These are phyloP conservation scores for Tragelaphus oryx DNA, from an alignment of 2,797 vertebrate species.

Conservation along the genomic window DNA sequence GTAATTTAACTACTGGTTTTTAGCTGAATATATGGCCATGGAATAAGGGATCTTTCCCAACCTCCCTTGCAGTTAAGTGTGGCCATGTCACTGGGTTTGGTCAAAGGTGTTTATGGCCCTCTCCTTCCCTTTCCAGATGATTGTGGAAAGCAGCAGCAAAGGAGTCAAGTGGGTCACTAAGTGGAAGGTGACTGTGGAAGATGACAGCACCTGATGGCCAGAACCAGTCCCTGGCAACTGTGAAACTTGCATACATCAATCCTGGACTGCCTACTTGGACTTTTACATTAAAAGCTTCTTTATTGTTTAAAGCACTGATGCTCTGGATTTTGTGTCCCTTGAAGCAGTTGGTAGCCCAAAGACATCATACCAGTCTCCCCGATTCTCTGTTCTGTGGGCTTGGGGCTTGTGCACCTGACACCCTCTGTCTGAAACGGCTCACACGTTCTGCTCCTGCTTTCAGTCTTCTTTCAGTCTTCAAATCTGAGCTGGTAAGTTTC, in stretches of 20 bases:
- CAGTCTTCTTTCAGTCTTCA: background rate
- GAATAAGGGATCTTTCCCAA: background rate
- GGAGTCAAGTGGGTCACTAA: background rate
- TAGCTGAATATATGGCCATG: background rate
- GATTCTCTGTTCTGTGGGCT: background rate
- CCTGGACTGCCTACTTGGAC: background rate
- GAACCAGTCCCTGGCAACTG: background rate
- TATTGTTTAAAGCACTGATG: background rate
- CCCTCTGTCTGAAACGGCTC: background rate
- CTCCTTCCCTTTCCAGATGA: background rate
- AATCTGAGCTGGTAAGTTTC: background rate
- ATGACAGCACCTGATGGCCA: background rate
- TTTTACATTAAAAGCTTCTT: background rate
- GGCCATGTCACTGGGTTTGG: background rate
- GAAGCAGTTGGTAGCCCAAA: background rate
- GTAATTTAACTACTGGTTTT: background rate
- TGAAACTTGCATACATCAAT: background rate
- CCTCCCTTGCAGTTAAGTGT: background rate
- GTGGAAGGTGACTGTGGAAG: background rate
- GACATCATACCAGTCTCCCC: background rate
- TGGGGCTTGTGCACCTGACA: background rate
- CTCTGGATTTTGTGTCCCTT: background rate
- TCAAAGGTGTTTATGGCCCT: background rate
- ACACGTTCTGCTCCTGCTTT: background rate
- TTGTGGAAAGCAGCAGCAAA: background rate